Evolutionary conservation across 2,113 vertebrate genomes (phyloP), one percentile per base, ranked within the genome.

Genomic region (Origma solitaria): DNA sequence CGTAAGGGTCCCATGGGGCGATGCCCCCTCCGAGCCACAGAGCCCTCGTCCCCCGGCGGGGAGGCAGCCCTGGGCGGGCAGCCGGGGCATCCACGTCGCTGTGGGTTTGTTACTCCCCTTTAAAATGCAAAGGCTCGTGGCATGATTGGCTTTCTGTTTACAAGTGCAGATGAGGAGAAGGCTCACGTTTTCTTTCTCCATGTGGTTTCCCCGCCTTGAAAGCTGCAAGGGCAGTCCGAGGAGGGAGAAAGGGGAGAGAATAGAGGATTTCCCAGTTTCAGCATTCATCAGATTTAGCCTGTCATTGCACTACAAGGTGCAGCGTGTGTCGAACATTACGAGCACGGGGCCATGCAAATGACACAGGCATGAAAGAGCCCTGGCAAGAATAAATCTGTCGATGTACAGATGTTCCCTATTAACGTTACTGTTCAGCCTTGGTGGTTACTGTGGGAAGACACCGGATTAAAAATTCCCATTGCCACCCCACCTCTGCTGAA

Each of bases 381-480:
- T 38, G 80, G 93, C 93, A 87, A 87, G 94, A 92, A 94, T 96
- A 95, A 96, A 97, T 96, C 92, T 93, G 84, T 95, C 93, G 62
- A 90, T 85, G 91, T 94, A 95, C 95, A 95, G 91, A 95, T 96
- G 93, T 95, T 96, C 84, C 84, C 82, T 70, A 95, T 95, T 95
- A 96, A 94, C 62, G 70, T 91, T 95, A 78, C 83, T 94, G 94
- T 96, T 97, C 95, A 94, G 87, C 85, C 50, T 91, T 93, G 75
- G 84, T 95, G 87, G 82, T 94, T 92, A 92, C 84, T 58, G 68
- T 77, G 66, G 78, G 87, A 95, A 95, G 81, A 85, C 61, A 92
- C 66, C 1, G 68, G 87, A 80, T 86, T 92, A 93, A 95, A 92
- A 97, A 93, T 92, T 81, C 91, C 76, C 69, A 4, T 38, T 88